phyloP scores from a whole-genome alignment of 2,888 invertebrate genomes.

The Acrocyrtus sp. region DNA sequence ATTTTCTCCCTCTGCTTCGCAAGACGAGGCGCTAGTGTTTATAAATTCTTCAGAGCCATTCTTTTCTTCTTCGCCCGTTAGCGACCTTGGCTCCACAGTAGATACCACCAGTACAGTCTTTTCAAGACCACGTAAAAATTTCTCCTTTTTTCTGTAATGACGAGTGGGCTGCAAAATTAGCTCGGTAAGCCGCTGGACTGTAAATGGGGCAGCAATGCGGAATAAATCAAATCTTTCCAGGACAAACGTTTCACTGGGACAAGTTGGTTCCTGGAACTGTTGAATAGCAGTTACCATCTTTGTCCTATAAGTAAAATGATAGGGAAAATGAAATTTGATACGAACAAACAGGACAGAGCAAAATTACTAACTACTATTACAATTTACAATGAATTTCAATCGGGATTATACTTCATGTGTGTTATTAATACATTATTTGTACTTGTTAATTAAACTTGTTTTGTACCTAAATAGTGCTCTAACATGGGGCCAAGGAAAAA shows the following conservation, averaged over 20 bases:
- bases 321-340: not conserved
- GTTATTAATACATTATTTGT: not conserved
- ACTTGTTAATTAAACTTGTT: not conserved
- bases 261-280: conserved; percentile 56
- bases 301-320: conserved; percentile 25
- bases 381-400: not conserved
- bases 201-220: conserved; percentile 80
- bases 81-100: conserved; percentile 68
- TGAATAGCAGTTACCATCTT: conserved; percentile 59
- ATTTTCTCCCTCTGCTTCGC: conserved; percentile 35
- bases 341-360: not conserved
- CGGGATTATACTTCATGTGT: too few relatives aligned
- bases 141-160: conserved; percentile 95
- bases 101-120: conserved; percentile 90
- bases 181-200: conserved; percentile 95
- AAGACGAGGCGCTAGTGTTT: conserved; percentile 24
- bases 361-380: not conserved
- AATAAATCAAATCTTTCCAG: conserved; percentile 60
- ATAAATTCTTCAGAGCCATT: conserved; percentile 52
- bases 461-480: conserved; percentile 82
- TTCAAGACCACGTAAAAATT: conserved; percentile 96
- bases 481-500: conserved; percentile 90
- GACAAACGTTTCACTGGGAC: conserved; percentile 54
- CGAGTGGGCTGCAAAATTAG: conserved; percentile 88
- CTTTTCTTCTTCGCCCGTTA: conserved; percentile 36